Conservation (phyloP, 2,888 invertebrate genomes). For the Eumacrocentrus americanus region DNA sequence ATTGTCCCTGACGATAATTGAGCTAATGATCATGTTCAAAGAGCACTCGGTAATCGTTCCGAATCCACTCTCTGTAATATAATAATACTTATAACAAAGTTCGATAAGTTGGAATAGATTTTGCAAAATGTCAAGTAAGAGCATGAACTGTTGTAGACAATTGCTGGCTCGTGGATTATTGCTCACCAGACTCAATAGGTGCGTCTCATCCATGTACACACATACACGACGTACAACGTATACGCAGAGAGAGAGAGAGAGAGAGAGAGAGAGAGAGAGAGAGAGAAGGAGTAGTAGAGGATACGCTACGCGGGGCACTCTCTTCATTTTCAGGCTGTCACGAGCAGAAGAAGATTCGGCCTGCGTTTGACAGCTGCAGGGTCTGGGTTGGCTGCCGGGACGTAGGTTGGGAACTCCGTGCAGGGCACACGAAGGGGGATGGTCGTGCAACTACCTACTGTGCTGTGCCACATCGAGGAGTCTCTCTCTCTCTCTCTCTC, state of each 20-base stretch:
- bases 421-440: constrained; percentile 41
- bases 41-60: constrained; percentile 51
- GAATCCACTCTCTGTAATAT: not conserved
- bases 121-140: not conserved
- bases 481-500: not conserved
- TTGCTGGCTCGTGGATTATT: constrained; percentile 18
- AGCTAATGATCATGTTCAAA: constrained; percentile 57
- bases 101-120: not conserved
- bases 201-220: constrained; percentile 6
- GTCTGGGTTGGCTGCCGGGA: constrained; percentile 51
- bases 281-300: not conserved
- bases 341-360: constrained; percentile 60
- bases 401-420: constrained; percentile 48
- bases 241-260: not conserved
- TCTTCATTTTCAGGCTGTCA: constrained; percentile 61
- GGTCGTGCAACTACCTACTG: constrained; percentile 43
- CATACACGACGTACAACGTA: not conserved
- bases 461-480: constrained; percentile 36
- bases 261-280: not conserved
- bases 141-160: constrained; percentile 4
- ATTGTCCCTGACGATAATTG: constrained; percentile 59
- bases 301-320: constrained; percentile 45
- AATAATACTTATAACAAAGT: not conserved
- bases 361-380: constrained; percentile 62
- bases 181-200: not conserved